phyloP scores from a whole-genome alignment of 2,888 invertebrate genomes.

The Ormyrus nitidulus region DNA sequence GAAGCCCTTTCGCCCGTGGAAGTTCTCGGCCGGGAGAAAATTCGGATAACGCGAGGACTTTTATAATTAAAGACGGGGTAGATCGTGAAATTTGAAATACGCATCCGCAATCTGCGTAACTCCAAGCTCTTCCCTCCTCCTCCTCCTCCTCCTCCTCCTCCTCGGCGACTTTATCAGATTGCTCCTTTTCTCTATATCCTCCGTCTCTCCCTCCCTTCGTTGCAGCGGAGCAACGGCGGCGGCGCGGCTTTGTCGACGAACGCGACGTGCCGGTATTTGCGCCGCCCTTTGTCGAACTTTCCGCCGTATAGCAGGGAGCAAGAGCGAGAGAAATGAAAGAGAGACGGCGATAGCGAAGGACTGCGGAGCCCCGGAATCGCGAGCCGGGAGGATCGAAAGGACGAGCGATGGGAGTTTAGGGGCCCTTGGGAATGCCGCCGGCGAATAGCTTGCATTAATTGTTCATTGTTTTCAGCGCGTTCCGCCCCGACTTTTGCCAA shows the following conservation, averaged over 20 bases:
- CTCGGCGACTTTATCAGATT: conserved; percentile 24
- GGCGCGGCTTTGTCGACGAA: conserved; percentile 17
- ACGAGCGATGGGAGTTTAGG: conserved; percentile 5
- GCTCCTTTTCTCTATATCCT: conserved; percentile 25
- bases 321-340: too few relatives aligned
- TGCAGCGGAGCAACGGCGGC: neutral
- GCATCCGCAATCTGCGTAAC: conserved; percentile 52
- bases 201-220: conserved; percentile 1
- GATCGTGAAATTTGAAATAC: conserved; percentile 51
- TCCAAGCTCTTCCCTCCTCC: conserved; percentile 13
- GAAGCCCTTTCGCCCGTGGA: neutral
- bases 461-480: conserved; percentile 68
- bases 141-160: conserved; percentile 10
- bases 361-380: too few relatives aligned
- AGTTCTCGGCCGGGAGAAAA: neutral
- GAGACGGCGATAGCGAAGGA: too few relatives aligned
- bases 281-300: conserved; percentile 52
- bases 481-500: conserved; percentile 39
- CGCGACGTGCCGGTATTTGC: conserved; percentile 17
- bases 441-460: conserved; percentile 69
- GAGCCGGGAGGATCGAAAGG: conserved; percentile 15
- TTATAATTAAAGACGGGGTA: conserved; percentile 47
- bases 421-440: conserved; percentile 60
- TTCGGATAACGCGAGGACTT: conserved; percentile 38
- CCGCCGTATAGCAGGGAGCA: neutral